phyloP scores from a whole-genome alignment of 2,113 vertebrate species.

The Actenoides lindsayi region DNA sequence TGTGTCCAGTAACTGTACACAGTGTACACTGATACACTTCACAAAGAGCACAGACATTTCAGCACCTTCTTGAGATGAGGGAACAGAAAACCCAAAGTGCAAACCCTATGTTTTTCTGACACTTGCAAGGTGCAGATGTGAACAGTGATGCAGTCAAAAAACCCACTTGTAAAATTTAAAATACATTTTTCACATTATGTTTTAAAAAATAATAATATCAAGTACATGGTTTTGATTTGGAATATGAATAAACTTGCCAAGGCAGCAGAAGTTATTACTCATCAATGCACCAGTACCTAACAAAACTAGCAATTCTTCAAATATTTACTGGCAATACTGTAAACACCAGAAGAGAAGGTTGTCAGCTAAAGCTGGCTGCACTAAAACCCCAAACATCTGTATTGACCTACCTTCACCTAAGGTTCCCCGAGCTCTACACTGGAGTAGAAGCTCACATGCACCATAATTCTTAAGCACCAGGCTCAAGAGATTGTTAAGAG shows the following conservation, averaged over 20 bases:
- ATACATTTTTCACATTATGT: not conserved
- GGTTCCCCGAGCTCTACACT: rapidly evolving
- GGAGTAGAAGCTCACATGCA: not conserved
- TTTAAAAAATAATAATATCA: not conserved
- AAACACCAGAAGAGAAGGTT: not conserved
- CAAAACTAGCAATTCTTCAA: not conserved
- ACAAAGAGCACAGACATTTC: not conserved
- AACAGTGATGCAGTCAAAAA: not conserved
- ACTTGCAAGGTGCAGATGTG: not conserved
- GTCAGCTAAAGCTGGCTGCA: not conserved
- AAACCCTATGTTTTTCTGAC: not conserved
- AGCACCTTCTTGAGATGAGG: not conserved
- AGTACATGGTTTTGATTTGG: not conserved
- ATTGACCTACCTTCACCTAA: not conserved
- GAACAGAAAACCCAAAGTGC: not conserved
- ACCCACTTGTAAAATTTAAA: not conserved
- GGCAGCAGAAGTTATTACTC: not conserved
- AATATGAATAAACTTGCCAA: not conserved
- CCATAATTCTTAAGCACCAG: not conserved
- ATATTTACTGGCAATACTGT: not conserved
- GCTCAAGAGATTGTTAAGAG: not conserved
- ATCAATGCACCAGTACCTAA: not conserved
- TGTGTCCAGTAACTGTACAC: too few relatives aligned
- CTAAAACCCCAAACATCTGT: not conserved
- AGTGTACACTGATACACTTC: not conserved